Evolutionary conservation across 2,113 vertebrate genomes (phyloP).

Genomic region (Phrynosoma blainvillii): DNA sequence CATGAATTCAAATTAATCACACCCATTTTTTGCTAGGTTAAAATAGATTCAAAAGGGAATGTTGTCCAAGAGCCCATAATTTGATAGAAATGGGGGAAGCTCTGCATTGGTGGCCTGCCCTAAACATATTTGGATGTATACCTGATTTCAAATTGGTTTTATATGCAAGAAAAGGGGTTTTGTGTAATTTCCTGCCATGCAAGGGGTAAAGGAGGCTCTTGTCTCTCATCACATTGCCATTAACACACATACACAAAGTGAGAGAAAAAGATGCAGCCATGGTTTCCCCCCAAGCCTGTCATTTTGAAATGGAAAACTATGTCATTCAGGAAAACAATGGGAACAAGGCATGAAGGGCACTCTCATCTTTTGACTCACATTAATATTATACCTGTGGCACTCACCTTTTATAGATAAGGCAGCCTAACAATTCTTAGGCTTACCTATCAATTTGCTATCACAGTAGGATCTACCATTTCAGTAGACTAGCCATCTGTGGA

Average conservation of each 20-base stretch:
- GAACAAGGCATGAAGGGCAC: background rate
- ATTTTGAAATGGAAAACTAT: too few species aligned
- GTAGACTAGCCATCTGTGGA: too few species aligned
- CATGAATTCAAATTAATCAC: background rate
- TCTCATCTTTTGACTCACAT: background rate
- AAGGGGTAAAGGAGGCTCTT: background rate
- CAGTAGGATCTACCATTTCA: too few species aligned
- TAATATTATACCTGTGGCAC: background rate
- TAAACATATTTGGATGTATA: background rate
- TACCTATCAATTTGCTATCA: background rate
- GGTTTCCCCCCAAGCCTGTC: too few species aligned
- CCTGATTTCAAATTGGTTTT: background rate
- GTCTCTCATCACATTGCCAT: background rate
- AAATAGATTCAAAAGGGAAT: background rate
- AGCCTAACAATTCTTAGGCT: background rate
- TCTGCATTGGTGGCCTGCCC: background rate
- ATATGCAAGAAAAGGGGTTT: background rate
- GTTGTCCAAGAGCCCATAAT: background rate
- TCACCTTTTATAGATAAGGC: background rate
- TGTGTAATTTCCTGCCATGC: background rate
- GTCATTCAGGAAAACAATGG: background rate
- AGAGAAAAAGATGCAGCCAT: too few species aligned
- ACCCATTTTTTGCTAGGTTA: too few species aligned
- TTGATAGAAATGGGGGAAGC: background rate
- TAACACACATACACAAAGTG: background rate